Evolutionary conservation across 2,888 invertebrate genomes (phyloP).

Genomic region (Diadromus collaris): DNA sequence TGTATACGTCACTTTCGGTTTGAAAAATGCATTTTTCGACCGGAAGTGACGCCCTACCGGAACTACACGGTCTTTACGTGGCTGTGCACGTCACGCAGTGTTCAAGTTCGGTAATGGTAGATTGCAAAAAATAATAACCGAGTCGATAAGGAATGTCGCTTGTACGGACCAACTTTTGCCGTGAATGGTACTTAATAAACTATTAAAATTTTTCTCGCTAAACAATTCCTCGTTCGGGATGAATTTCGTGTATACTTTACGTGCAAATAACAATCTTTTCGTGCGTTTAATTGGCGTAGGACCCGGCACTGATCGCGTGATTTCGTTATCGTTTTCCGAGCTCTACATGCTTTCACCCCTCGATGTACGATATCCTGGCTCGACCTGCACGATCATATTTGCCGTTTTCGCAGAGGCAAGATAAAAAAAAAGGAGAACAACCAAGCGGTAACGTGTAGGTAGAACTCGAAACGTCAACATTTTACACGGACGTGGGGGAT

Average conservation of each 20-base stretch:
- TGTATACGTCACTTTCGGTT: no score
- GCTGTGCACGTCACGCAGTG: background rate
- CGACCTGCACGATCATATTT: conserved; percentile 24
- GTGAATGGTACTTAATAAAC: background rate
- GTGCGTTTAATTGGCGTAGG: conserved; percentile 54
- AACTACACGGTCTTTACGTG: background rate
- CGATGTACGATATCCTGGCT: conserved; percentile 24
- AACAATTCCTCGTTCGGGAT: conserved; percentile 21
- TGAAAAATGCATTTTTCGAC: background rate
- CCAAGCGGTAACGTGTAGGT: background rate
- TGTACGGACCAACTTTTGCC: conserved; percentile 2
- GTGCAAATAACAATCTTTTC: conserved; percentile 43
- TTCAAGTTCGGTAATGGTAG: background rate
- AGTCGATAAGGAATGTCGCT: background rate
- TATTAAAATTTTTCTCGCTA: conserved; percentile 42
- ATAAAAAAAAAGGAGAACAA: conserved; percentile 14
- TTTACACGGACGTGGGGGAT: background rate
- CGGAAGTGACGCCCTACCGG: background rate
- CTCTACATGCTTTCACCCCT: conserved; percentile 24
- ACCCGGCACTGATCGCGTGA: conserved; percentile 47
- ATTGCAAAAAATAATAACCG: background rate
- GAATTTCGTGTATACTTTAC: conserved; percentile 9
- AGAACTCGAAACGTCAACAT: conserved; percentile 6
- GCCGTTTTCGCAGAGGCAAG: background rate
- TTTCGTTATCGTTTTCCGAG: conserved; percentile 43